phyloP scores from a whole-genome alignment of 92 coral and sea anemone genomes.

The Bergia sp. region DNA sequence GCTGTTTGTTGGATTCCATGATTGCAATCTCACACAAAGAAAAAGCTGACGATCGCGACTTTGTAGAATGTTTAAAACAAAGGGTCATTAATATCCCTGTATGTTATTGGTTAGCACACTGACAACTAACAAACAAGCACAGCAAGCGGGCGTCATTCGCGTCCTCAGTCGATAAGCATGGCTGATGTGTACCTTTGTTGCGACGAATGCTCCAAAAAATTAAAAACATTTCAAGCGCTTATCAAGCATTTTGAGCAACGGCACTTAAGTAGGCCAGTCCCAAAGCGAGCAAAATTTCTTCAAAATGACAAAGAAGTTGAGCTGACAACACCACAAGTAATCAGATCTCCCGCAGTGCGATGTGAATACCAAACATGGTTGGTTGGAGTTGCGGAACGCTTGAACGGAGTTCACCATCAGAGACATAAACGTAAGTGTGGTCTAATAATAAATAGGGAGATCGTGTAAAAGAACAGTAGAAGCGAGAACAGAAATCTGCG shows the following conservation, averaged over 20 bases:
- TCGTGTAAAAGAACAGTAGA: no score
- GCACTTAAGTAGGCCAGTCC: slow-evolving; percentile 12
- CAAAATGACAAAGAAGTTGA: slow-evolving; percentile 17
- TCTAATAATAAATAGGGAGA: no score
- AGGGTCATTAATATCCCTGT: neutral
- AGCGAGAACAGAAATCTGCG: no score
- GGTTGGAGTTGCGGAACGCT: slow-evolving; percentile 1
- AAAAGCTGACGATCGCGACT: neutral
- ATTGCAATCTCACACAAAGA: neutral
- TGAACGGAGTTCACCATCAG: slow-evolving; percentile 40
- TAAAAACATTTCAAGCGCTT: slow-evolving; percentile 40
- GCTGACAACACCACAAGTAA: neutral
- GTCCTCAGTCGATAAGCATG: slow-evolving; percentile 16
- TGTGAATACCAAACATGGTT: slow-evolving; percentile 24
- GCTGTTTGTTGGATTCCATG: slow-evolving; percentile 22
- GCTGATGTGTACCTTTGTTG: slow-evolving; percentile 11
- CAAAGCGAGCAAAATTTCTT: slow-evolving; percentile 21
- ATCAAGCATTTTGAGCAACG: slow-evolving; percentile 33
- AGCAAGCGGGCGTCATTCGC: neutral
- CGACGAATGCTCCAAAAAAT: slow-evolving; percentile 17
- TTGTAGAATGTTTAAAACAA: neutral
- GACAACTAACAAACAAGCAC: neutral
- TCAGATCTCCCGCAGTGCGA: slow-evolving; percentile 28
- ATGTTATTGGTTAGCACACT: neutral
- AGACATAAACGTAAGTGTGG: slow-evolving; percentile 7